These are phyloP conservation scores for Melanotaenia maccullochi DNA, from an alignment of 2,797 vertebrate species.

Conservation along the genomic window DNA sequence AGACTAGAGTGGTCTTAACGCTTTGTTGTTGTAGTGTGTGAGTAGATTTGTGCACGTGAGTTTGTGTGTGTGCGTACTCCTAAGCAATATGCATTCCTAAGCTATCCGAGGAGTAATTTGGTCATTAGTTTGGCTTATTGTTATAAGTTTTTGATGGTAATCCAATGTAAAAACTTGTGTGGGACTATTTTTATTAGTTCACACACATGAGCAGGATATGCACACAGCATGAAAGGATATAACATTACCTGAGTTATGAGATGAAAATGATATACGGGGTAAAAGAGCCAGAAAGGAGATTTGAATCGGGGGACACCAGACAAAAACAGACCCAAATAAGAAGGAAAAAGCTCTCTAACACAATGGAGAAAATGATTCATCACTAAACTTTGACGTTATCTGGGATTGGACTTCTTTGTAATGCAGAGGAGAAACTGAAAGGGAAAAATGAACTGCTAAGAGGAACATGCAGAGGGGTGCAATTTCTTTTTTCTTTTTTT, in stretches of 20 bases:
- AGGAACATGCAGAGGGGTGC: constrained; percentile 38
- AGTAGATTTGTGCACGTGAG: constrained; percentile 6
- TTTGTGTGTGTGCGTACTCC: not conserved
- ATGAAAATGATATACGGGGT: not conserved
- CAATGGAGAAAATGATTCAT: constrained; percentile 38
- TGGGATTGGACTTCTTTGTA: constrained; percentile 5
- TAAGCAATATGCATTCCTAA: constrained; percentile 16
- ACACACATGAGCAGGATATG: constrained; percentile 3
- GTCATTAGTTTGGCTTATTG: constrained; percentile 41
- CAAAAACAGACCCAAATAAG: constrained; percentile 4
- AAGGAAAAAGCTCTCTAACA: constrained; percentile 13
- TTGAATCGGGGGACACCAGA: not conserved
- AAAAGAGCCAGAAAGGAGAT: constrained; percentile 5
- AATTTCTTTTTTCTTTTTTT: not conserved
- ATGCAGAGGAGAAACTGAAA: not conserved
- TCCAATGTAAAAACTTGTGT: constrained; percentile 27
- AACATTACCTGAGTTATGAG: not conserved
- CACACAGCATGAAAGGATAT: constrained; percentile 4
- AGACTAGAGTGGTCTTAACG: constrained; percentile 14
- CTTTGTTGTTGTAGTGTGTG: constrained; percentile 29
- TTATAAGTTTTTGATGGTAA: constrained; percentile 23
- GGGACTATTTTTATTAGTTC: constrained; percentile 19
- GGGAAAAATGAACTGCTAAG: not conserved
- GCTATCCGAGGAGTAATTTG: constrained; percentile 43
- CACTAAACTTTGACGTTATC: constrained; percentile 8